These are phyloP conservation scores for Dicentrarchus labrax DNA, from an alignment of 2,113 vertebrate genomes.

Conservation along the genomic window DNA sequence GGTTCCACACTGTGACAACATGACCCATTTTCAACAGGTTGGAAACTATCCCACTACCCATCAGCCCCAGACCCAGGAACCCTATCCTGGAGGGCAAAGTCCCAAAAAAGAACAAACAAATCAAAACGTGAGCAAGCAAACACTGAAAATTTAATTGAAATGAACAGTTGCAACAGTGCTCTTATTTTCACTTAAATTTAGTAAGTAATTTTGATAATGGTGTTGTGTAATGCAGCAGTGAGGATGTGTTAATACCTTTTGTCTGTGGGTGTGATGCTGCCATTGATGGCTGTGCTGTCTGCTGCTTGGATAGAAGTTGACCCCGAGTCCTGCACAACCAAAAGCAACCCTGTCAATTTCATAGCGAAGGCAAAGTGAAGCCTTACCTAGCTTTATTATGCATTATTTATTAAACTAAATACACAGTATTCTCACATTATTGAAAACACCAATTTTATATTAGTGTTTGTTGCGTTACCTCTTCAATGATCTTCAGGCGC, in stretches of 20 bases:
- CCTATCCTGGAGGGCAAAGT: slow-evolving; percentile 90
- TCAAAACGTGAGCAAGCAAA: neutral
- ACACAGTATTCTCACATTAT: too few species aligned
- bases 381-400: neutral
- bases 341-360: neutral
- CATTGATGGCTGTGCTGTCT: slow-evolving; percentile 98
- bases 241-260: slow-evolving; percentile 88
- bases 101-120: neutral
- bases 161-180: neutral
- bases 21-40: slow-evolving; percentile 99
- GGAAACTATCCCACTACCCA: slow-evolving; percentile 98
- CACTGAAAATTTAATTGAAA: neutral
- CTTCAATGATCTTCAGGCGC: slow-evolving; percentile 96
- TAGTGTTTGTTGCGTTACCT: slow-evolving; percentile 82
- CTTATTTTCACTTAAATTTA: neutral
- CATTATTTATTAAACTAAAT: neutral
- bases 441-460: neutral
- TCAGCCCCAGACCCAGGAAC: slow-evolving; percentile 96
- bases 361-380: neutral
- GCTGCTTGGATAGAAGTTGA: slow-evolving; percentile 98
- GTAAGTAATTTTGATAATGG: neutral
- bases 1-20: slow-evolving; percentile 98
- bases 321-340: slow-evolving; percentile 88
- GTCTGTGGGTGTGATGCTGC: slow-evolving; percentile 97
- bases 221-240: neutral